Percentiles rank a stretch among this genome's conserved stretches.
phyloP scores from a whole-genome alignment of 2,113 vertebrate genomes.

The Baryphthengus martii region DNA sequence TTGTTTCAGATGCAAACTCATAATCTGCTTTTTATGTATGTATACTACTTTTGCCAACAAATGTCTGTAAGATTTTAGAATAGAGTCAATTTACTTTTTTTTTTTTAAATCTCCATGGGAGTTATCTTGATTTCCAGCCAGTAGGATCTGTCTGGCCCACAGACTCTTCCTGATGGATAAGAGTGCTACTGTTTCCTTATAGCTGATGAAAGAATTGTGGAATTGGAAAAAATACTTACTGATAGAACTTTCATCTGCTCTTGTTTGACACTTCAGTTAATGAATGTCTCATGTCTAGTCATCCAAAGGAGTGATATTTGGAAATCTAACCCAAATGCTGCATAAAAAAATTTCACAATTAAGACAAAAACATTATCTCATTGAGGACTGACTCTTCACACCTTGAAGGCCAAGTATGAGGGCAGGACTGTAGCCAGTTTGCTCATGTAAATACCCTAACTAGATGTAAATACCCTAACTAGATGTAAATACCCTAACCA shows the following conservation, averaged over 20 bases:
- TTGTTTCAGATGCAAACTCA: background rate
- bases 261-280: conserved; percentile 11
- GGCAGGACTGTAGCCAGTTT: background rate
- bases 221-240: conserved; percentile 1
- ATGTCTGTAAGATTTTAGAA: background rate
- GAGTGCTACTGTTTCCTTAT: conserved; percentile 39
- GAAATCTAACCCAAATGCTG: background rate
- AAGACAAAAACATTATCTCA: background rate
- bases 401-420: background rate
- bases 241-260: conserved; percentile 28
- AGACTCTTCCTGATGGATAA: conserved; percentile 13
- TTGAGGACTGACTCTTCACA: background rate
- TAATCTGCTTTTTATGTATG: background rate
- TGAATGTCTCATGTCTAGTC: background rate
- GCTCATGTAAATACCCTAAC: background rate
- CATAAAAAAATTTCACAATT: background rate
- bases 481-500: background rate
- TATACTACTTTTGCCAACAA: background rate
- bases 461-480: background rate
- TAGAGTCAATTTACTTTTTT: background rate
- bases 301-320: background rate
- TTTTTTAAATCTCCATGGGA: background rate
- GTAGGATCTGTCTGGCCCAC: background rate
- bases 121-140: conserved; percentile 45
- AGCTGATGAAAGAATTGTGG: conserved; percentile 26